Conservation (phyloP, 2,888 invertebrate species). For the Dolichopus griseipennis region DNA sequence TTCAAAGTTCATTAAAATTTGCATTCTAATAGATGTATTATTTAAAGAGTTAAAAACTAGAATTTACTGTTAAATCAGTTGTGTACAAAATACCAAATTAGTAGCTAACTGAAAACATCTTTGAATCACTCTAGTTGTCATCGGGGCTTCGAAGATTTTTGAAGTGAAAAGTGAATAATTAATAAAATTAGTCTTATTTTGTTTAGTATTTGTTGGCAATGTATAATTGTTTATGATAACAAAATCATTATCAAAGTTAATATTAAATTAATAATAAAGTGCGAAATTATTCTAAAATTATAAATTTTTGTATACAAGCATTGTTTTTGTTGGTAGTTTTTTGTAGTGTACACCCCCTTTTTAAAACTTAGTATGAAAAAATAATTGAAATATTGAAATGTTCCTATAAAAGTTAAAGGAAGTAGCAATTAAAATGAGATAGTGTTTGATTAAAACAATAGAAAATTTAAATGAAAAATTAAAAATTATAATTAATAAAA, state of each 20-base stretch:
- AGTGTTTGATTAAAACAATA: background rate
- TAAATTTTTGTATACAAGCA: too few relatives aligned
- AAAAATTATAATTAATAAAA: slow-evolving; percentile 2
- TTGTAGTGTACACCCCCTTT: background rate
- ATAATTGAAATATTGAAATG: background rate
- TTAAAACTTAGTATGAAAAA: background rate
- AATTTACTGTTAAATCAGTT: too few relatives aligned
- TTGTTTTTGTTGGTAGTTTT: background rate
- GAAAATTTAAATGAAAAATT: background rate
- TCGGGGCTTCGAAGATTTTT: background rate
- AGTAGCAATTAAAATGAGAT: slow-evolving; percentile 4
- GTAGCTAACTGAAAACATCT: too few relatives aligned
- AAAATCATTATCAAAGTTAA: background rate
- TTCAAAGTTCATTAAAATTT: too few relatives aligned
- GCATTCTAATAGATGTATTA: too few relatives aligned
- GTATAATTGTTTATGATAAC: background rate
- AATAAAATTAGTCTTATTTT: background rate
- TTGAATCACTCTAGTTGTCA: background rate
- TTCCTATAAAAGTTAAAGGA: background rate
- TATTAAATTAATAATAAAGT: too few relatives aligned
- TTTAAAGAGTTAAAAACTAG: too few relatives aligned
- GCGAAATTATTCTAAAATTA: too few relatives aligned
- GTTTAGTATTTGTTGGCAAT: background rate
- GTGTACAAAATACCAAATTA: too few relatives aligned
- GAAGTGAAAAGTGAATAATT: background rate